Percentiles rank a stretch among this genome's conserved stretches.
These are phyloP conservation scores for Fissipunctia ypsillon DNA, from an alignment of 2,888 invertebrate species.

Conservation along the genomic window DNA sequence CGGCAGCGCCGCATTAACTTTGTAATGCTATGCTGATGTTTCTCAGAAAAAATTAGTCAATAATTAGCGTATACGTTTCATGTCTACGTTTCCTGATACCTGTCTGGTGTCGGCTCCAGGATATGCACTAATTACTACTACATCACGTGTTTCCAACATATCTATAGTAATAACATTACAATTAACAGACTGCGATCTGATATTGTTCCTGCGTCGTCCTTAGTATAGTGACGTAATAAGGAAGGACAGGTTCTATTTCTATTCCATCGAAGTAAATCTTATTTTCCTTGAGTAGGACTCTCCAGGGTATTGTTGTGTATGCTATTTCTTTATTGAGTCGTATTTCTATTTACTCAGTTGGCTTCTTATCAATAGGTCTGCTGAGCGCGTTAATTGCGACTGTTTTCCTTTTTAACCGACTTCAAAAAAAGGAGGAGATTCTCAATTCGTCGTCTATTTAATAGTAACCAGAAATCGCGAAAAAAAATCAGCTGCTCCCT, in stretches of 20 bases:
- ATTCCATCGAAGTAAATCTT: slow-evolving; percentile 2
- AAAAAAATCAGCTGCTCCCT: too few relatives aligned
- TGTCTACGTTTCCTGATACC: not conserved
- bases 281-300: slow-evolving; percentile 25
- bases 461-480: too few relatives aligned
- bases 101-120: not conserved
- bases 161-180: not conserved
- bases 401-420: too few relatives aligned
- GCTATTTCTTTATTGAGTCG: slow-evolving; percentile 19
- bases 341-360: slow-evolving; percentile 5
- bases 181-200: slow-evolving; percentile 21
- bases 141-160: not conserved
- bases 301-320: slow-evolving; percentile 28
- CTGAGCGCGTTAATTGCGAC: not conserved
- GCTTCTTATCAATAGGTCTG: not conserved
- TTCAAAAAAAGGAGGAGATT: too few relatives aligned
- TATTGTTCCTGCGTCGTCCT: slow-evolving; percentile 8
- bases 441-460: too few relatives aligned
- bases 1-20: not conserved
- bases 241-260: slow-evolving; percentile 4
- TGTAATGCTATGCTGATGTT: not conserved
- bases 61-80: not conserved
- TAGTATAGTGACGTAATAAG: slow-evolving; percentile 14
- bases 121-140: not conserved
- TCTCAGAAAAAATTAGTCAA: not conserved